phyloP scores from a whole-genome alignment of 2,113 vertebrate species.

The Melanotaenia duboulayi region DNA sequence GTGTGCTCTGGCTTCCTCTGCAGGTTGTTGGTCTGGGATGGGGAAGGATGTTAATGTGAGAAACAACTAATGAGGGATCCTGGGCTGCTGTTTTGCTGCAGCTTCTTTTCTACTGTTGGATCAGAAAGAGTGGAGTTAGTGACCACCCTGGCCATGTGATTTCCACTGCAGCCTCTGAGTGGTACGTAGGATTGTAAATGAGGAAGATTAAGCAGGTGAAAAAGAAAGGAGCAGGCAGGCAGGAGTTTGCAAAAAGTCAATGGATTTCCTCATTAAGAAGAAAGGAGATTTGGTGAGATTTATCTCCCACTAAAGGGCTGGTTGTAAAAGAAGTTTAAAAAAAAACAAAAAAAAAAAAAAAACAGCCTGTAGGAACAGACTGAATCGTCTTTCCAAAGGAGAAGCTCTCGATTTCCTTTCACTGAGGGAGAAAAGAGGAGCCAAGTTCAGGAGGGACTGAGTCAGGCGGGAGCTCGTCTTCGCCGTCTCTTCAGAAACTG shows the following conservation, averaged over 20 bases:
- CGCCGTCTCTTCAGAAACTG: constrained; percentile 45
- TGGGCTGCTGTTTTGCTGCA: constrained; percentile 29
- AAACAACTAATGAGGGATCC: constrained; percentile 43
- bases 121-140: constrained; percentile 47
- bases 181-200: constrained; percentile 65
- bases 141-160: constrained; percentile 59
- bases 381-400: constrained; percentile 46
- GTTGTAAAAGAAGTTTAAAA: constrained; percentile 46
- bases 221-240: constrained; percentile 28
- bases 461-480: constrained; percentile 82
- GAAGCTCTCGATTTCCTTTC: constrained; percentile 61
- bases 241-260: constrained; percentile 22
- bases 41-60: constrained; percentile 46
- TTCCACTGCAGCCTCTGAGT: constrained; percentile 82
- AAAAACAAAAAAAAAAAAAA: constrained; percentile 18
- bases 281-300: constrained; percentile 18
- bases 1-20: constrained; percentile 51
- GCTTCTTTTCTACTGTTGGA: constrained; percentile 54
- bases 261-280: constrained; percentile 39
- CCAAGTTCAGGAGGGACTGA: constrained; percentile 49
- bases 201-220: constrained; percentile 24
- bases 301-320: constrained; percentile 78
- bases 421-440: constrained; percentile 63
- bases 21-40: constrained; percentile 78
- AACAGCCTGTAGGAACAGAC: constrained; percentile 50